phyloP scores from a whole-genome alignment of 2,797 vertebrate species.

The Acrocephalus scirpaceus region DNA sequence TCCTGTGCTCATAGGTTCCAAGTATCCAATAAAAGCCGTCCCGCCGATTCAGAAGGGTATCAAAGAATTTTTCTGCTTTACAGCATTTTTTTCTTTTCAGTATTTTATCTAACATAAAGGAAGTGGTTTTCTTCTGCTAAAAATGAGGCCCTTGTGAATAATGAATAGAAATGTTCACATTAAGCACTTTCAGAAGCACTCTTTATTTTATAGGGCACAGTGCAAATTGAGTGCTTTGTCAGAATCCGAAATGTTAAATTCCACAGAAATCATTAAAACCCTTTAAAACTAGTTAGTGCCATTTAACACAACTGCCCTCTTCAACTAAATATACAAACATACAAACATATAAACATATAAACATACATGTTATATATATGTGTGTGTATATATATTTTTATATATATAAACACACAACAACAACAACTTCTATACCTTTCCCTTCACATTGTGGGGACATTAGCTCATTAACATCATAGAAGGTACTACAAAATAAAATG shows the following conservation, averaged over 20 bases:
- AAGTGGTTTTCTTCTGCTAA: neutral
- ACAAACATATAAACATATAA: neutral
- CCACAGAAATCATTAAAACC: neutral
- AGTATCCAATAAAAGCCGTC: neutral
- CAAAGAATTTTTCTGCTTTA: neutral
- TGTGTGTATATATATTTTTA: too few relatives aligned
- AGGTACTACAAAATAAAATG: neutral
- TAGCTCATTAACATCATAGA: neutral
- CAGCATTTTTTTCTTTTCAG: neutral
- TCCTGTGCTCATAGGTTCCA: neutral
- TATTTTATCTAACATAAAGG: slow-evolving; percentile 8
- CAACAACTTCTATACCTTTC: neutral
- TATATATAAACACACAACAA: too few relatives aligned
- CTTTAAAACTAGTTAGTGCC: neutral
- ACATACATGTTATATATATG: neutral
- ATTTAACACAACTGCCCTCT: neutral
- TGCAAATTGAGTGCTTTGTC: neutral
- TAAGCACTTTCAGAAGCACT: neutral
- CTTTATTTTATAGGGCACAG: neutral
- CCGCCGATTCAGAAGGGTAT: neutral
- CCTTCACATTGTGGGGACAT: neutral
- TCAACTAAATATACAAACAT: neutral
- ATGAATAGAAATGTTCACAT: neutral
- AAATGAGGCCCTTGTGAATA: neutral
- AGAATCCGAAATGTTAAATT: neutral